Conservation (phyloP, 64 coral and sea anemone species). For the Actinia tenebrosa region DNA sequence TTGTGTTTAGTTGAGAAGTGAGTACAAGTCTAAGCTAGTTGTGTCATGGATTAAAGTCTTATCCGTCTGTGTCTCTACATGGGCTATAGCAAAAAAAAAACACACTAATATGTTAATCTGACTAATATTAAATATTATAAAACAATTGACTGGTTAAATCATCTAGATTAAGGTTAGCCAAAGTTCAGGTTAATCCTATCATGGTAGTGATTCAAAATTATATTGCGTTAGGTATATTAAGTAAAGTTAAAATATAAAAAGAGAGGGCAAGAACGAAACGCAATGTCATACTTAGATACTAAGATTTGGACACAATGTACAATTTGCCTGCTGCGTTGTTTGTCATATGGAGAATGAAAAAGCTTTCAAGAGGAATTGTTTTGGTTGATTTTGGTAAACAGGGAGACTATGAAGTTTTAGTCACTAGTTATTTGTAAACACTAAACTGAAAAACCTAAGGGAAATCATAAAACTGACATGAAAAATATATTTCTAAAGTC, state of each 20-base stretch:
- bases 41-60: not conserved
- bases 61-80: not conserved
- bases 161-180: no score
- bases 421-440: no score
- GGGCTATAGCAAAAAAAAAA: not conserved
- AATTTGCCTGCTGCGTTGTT: not conserved
- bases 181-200: not conserved
- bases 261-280: not conserved
- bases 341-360: not conserved
- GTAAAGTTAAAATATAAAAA: constrained; percentile 1
- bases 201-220: not conserved
- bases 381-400: no score
- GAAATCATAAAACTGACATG: no score
- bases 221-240: not conserved
- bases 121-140: no score
- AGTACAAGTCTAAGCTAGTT: no score
- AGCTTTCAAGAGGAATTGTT: no score
- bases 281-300: not conserved
- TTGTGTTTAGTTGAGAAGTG: no score
- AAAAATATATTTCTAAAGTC: no score
- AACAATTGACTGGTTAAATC: not conserved
- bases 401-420: no score
- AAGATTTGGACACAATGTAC: not conserved
- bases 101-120: not conserved
- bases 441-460: no score